Percentiles rank a stretch among this genome's conserved stretches.
phyloP scores from a whole-genome alignment of 2,113 vertebrate genomes.

The Pithys albifrons region DNA sequence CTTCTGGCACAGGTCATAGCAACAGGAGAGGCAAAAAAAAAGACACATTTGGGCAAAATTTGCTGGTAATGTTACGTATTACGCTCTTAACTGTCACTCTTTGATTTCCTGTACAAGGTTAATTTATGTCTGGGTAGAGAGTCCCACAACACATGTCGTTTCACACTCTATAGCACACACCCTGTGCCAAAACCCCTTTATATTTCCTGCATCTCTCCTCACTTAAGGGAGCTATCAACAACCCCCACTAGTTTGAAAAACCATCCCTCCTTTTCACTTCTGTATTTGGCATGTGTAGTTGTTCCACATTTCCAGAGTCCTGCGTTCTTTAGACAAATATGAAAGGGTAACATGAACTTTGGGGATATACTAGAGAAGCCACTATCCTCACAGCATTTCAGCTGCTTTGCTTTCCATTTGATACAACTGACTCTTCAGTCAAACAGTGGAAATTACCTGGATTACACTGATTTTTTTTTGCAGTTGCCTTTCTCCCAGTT shows the following conservation, averaged over 20 bases:
- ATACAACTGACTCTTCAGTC: neutral
- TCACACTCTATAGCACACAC: neutral
- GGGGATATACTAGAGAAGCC: neutral
- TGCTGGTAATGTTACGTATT: neutral
- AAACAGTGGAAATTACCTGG: neutral
- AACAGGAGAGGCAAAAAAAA: neutral
- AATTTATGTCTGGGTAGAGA: neutral
- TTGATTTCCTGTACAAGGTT: neutral
- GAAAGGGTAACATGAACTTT: neutral
- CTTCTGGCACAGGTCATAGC: no score
- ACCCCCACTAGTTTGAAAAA: neutral
- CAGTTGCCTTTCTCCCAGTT: neutral
- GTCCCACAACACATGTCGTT: neutral
- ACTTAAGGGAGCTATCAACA: neutral
- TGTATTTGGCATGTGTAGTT: neutral
- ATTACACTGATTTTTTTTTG: rapidly evolving
- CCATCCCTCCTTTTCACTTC: neutral
- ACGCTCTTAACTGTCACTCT: neutral
- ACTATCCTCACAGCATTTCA: neutral
- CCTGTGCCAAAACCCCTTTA: neutral
- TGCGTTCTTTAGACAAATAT: neutral
- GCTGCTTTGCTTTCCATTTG: neutral
- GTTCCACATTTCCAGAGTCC: neutral
- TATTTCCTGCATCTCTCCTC: neutral
- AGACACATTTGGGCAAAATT: neutral